Evolutionary conservation across 2,113 vertebrate genomes (phyloP), one percentile per base, ranked within the genome.

Genomic region (Theristicus caerulescens): DNA sequence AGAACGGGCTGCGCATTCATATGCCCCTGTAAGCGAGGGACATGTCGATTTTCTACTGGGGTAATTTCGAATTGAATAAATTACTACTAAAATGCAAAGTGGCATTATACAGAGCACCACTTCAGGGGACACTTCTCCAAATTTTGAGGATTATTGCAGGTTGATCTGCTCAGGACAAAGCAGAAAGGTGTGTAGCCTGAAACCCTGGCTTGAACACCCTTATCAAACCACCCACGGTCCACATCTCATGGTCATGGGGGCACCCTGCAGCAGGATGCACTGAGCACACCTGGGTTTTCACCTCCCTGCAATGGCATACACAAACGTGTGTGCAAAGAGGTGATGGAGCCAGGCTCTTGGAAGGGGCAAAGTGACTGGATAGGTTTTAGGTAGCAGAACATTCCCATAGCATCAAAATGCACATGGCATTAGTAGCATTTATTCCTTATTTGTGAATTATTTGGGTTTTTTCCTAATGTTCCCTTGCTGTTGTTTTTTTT

Each of bases 1-100:
- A 90, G 85, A 93, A 91, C 58, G 31, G 31, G 19, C 62, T 87
- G 59, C 3, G 5, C 36, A 40, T 91, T 94, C n/a, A 19, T 59
- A 26, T 51, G 36, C 12, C 42, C n/a, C 20, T 62, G 13, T 70
- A 69, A 93, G 13, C n/a, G 46, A 58, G 22, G 27, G 34, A 52
- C 16, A 34, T 71, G 52, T 13, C 0, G 2, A 67, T 95, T 93
- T 95, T 90, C 32, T 58, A 87, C 15, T 6, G 5, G 18, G 15
- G 19, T 72, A 82, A 89, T 90, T 87, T 85, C 61, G 44, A 78
- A 3, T 44, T 94, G 58, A 73, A 85, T 69, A 67, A 83, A 86
- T 90, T 62, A 16, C 58, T 58, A 11, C 46, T 51, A 15, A 94
- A 94, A 73, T 71, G 73, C 1, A 15, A 69, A 27, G 27, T 49